A percentile compares a stretch with the other conserved stretches of the same genome.
Evolutionary conservation across 2,113 vertebrate genomes (phyloP).

Genomic region (Hemiprocne comata): DNA sequence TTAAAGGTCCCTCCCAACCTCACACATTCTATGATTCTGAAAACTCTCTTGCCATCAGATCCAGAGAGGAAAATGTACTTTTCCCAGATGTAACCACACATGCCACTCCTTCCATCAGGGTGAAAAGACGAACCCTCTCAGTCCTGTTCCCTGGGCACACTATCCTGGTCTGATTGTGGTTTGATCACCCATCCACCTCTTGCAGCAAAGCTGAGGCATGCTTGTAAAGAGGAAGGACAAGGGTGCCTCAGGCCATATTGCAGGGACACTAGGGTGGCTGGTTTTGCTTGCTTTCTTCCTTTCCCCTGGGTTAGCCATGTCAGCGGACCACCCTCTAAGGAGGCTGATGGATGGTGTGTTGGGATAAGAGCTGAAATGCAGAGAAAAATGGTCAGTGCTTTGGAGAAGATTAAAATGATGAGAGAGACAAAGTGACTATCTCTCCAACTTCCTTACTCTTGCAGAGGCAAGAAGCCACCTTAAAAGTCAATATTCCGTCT

Average conservation of each 20-base stretch:
- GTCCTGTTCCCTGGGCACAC: neutral
- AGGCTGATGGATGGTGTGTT: neutral
- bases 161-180: neutral
- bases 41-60: neutral
- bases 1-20: too few relatives aligned
- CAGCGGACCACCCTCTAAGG: neutral
- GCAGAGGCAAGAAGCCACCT: constrained; percentile 19
- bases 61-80: neutral
- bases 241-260: neutral
- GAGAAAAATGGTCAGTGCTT: neutral
- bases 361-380: constrained; percentile 41
- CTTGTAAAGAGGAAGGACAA: neutral
- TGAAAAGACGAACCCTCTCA: neutral
- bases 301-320: neutral
- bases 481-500: constrained; percentile 47
- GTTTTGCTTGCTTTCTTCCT: neutral
- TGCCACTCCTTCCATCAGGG: neutral
- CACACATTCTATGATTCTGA: neutral
- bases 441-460: constrained; percentile 23
- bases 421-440: constrained; percentile 6
- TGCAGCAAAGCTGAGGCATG: neutral
- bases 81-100: neutral
- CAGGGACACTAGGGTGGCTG: neutral
- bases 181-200: neutral
- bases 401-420: constrained; percentile 38